phyloP scores from a whole-genome alignment of 2,113 vertebrate species.

The Fukomys damarensis region DNA sequence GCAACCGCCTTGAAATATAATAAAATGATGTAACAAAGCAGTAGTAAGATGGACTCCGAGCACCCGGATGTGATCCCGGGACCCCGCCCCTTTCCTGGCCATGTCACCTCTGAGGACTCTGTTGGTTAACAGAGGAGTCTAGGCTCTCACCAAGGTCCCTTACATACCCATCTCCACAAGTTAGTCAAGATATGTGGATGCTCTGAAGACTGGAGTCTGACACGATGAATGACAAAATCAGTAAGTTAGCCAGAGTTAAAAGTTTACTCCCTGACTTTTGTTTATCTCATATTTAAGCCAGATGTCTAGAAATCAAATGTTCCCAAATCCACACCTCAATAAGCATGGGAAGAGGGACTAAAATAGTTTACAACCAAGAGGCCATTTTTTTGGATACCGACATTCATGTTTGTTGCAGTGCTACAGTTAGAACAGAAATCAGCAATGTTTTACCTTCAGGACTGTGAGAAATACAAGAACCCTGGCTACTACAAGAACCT shows the following conservation, averaged over 20 bases:
- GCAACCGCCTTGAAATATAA: neutral
- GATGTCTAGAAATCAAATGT: slow-evolving; percentile 21
- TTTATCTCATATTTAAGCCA: neutral
- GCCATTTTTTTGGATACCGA: neutral
- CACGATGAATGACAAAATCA: neutral
- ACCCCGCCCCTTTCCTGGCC: neutral
- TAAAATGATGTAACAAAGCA: neutral
- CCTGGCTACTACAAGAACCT: neutral
- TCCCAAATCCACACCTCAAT: neutral
- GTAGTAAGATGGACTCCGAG: neutral
- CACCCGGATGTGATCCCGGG: neutral
- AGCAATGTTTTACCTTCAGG: neutral
- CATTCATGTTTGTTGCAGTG: neutral
- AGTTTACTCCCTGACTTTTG: neutral
- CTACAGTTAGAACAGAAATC: neutral
- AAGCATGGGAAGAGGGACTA: neutral
- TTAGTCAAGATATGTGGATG: neutral
- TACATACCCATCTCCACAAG: neutral
- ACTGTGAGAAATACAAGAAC: neutral
- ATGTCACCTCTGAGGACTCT: neutral
- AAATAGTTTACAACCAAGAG: slow-evolving; percentile 29
- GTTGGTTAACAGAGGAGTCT: neutral
- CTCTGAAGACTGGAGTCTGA: slow-evolving; percentile 9
- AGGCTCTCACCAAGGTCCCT: neutral
- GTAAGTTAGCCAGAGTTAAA: neutral